These are phyloP conservation scores for Cotesia vestalis DNA, from an alignment of 1,140 invertebrate genomes.

Conservation along the genomic window DNA sequence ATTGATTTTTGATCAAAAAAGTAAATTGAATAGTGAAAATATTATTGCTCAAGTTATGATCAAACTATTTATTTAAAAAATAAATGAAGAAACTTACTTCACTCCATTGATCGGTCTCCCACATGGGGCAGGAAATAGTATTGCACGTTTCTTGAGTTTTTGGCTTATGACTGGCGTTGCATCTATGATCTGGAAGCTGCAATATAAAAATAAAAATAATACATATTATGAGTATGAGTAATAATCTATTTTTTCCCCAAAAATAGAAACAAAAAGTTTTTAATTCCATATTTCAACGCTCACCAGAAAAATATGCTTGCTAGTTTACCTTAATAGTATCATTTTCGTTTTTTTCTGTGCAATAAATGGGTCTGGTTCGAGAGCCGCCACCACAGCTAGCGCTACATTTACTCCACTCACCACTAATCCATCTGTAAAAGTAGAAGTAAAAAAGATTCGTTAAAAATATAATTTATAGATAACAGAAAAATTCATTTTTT, in stretches of 20 bases:
- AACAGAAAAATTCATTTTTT: not conserved
- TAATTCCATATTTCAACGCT: not conserved
- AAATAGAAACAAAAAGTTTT: not conserved
- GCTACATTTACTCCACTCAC: slow-evolving; percentile 86
- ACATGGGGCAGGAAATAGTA: slow-evolving; percentile 82
- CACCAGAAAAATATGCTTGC: not conserved
- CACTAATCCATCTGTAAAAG: slow-evolving; percentile 83
- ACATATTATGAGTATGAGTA: slow-evolving; percentile 21
- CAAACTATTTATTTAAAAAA: no score
- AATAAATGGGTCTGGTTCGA: slow-evolving; percentile 79
- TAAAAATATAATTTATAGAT: slow-evolving; percentile 9
- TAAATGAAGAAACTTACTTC: slow-evolving; percentile 72
- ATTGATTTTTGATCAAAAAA: no score
- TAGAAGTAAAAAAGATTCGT: slow-evolving; percentile 29
- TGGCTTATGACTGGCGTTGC: slow-evolving; percentile 76
- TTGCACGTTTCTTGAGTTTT: slow-evolving; percentile 82
- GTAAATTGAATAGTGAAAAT: no score
- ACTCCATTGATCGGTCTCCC: slow-evolving; percentile 86
- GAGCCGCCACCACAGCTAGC: slow-evolving; percentile 84
- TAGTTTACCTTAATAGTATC: slow-evolving; percentile 72
- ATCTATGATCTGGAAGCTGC: slow-evolving; percentile 78
- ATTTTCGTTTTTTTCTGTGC: slow-evolving; percentile 77
- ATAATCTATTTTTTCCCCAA: not conserved
- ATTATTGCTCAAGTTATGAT: not conserved
- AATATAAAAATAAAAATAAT: slow-evolving; percentile 54